Evolutionary conservation across 2,888 invertebrate species (phyloP).

Genomic region (Plebejus melissa): DNA sequence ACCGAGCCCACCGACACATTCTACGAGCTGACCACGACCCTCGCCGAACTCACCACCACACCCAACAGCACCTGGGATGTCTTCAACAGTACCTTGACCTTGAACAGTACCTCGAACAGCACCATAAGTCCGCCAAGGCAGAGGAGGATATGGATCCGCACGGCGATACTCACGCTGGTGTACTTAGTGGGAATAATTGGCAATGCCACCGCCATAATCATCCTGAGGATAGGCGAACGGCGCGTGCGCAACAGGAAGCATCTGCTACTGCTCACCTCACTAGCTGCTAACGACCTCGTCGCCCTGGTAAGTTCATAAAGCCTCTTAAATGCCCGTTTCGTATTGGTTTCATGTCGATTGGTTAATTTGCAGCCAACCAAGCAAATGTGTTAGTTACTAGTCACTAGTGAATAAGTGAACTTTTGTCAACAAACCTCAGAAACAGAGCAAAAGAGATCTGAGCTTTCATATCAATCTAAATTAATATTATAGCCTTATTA

Average conservation of each 20-base stretch:
- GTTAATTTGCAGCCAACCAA: too few species aligned
- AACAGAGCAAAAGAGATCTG: too few species aligned
- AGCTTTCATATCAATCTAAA: too few species aligned
- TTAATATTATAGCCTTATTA: too few species aligned
- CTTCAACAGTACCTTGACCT: neutral
- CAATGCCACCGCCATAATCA: slow-evolving; percentile 86
- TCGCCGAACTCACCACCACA: neutral
- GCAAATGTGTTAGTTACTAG: too few species aligned
- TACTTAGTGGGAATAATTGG: slow-evolving; percentile 85
- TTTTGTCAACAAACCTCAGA: too few species aligned
- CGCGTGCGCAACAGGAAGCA: slow-evolving; percentile 89
- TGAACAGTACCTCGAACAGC: neutral
- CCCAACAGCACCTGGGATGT: neutral
- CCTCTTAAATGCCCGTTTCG: too few species aligned
- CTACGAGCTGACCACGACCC: neutral
- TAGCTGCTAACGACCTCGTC: slow-evolving; percentile 88
- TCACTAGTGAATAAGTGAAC: too few species aligned
- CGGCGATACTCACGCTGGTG: slow-evolving; percentile 47
- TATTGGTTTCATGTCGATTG: too few species aligned
- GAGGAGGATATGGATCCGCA: neutral
- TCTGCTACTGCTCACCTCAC: slow-evolving; percentile 86
- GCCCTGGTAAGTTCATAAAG: slow-evolving; percentile 70
- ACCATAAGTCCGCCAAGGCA: neutral
- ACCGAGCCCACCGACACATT: neutral
- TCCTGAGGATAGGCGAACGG: slow-evolving; percentile 84